Percentiles rank a stretch among this genome's conserved stretches.
Evolutionary conservation across 2,888 invertebrate genomes (phyloP).

Genomic region (Flexamia atlantica): DNA sequence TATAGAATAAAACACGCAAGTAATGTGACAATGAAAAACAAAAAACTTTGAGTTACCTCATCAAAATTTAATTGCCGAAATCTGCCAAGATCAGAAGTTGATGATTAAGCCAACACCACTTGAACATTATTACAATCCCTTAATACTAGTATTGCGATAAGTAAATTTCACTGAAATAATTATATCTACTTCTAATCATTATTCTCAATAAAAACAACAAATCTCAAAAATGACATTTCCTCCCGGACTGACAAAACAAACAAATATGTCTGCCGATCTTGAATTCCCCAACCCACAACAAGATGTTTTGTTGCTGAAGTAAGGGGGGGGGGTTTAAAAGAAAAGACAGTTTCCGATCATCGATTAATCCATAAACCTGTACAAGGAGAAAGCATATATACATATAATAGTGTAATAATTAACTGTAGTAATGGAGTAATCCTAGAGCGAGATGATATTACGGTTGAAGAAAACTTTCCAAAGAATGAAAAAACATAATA

Average conservation of each 20-base stretch:
- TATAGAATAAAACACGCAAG: too few relatives aligned
- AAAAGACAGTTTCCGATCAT: conserved; percentile 1
- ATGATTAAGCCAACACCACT: too few relatives aligned
- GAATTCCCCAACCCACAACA: conserved; percentile 38
- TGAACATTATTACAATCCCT: too few relatives aligned
- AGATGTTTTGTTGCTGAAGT: background rate
- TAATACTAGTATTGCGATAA: background rate
- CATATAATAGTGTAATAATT: too few relatives aligned
- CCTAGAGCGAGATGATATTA: too few relatives aligned
- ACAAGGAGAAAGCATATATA: too few relatives aligned
- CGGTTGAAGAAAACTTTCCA: too few relatives aligned
- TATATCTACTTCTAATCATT: background rate
- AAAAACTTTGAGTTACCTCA: too few relatives aligned
- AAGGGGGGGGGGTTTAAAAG: background rate
- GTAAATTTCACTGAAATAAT: background rate
- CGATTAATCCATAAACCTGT: conserved; percentile 7
- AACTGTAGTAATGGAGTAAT: too few relatives aligned
- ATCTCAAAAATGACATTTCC: background rate
- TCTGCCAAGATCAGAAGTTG: background rate
- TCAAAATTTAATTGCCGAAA: background rate
- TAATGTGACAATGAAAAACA: too few relatives aligned
- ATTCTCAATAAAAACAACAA: background rate
- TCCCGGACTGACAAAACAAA: conserved; percentile 25
- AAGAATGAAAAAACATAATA: too few relatives aligned
- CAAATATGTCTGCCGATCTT: conserved; percentile 29